phyloP scores from a whole-genome alignment of 2,113 vertebrate genomes.

The Murina feae region DNA sequence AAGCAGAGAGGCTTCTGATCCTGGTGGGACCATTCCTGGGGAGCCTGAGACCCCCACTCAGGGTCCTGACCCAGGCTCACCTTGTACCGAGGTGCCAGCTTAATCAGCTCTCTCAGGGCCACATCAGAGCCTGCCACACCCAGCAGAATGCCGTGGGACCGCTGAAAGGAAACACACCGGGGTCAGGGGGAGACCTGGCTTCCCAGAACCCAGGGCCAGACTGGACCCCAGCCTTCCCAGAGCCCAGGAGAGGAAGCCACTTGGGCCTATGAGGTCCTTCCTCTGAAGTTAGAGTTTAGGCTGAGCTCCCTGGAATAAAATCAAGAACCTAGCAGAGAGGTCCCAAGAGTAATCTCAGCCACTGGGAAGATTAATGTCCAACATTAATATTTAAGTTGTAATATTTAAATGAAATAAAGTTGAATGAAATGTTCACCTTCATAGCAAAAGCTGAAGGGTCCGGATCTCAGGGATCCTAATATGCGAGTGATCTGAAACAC shows the following conservation, averaged over 20 bases:
- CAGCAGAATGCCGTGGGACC: constrained; percentile 94
- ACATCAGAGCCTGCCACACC: constrained; percentile 96
- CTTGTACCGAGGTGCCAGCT: constrained; percentile 93
- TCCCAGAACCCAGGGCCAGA: not conserved
- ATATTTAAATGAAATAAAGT: constrained; percentile 53
- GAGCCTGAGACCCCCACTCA: too few species aligned
- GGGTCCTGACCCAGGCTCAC: constrained; percentile 72
- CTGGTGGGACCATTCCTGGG: not conserved
- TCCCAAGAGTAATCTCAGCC: not conserved
- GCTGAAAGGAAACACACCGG: constrained; percentile 73
- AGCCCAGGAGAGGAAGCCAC: not conserved
- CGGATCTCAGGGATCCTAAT: not conserved
- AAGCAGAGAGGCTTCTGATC: not conserved
- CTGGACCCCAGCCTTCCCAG: not conserved
- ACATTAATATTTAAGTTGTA: constrained; percentile 43
- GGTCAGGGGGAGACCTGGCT: not conserved
- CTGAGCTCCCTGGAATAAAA: not conserved
- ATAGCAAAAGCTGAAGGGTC: not conserved
- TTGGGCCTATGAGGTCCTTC: not conserved
- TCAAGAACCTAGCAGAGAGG: not conserved
- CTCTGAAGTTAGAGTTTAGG: not conserved
- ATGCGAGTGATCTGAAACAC: not conserved
- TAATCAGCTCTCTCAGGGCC: constrained; percentile 91
- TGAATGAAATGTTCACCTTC: constrained; percentile 44
- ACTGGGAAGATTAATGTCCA: not conserved